Base-by-base conservation (phyloP, 2,113 vertebrate species). In the Circaetus gallicus region DNA sequence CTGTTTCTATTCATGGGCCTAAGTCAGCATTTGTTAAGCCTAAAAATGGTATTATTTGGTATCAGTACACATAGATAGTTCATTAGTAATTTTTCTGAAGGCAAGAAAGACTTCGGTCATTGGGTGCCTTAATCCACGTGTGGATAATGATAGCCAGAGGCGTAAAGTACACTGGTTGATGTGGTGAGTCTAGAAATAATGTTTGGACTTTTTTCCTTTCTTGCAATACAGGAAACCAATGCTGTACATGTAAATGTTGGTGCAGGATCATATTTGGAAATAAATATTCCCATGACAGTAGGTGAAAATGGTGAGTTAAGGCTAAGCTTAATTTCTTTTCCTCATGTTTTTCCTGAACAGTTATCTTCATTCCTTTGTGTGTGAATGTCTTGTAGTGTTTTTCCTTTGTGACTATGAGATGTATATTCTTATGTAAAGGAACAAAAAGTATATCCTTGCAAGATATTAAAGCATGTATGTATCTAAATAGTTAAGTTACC, bases 201-300 rank as follows among this genome's bases (percentile, higher is more conserved):
- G 1, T 78, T 80, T 88, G 40, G 20, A 52, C 13, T 63, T 25
- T 53, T 77, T 31, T 76, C 6, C 42, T 85, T 61, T 92, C 84
- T 62, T 93, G 21, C 18, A 42, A 80, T 82, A 29, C 90, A 99
- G 99, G 99, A 99, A 98, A 99, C 99, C 16, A 99, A 99, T 96
- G 99, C 99, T 93, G 98, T 99, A n/a, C 99, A 99, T 98, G 99
- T 99, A 82, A 99, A 99, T 52, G 99, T 99, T 72, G 99, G 99
- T 76, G 99, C 99, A 70, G 99, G 99, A 86, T 99, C 99, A n/a
- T 99, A 99, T 97, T 98, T 99, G 98, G 99, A 99, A 98, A 98
- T 99, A 96, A 99, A 99, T 97, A 99, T 99, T 97, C 99, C 99
- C 58, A 99, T 99, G 99, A 99, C 99, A 83, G 99, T 99, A 34